phyloP scores from a whole-genome alignment of 2,113 vertebrate species.

The Propithecus coquereli region DNA sequence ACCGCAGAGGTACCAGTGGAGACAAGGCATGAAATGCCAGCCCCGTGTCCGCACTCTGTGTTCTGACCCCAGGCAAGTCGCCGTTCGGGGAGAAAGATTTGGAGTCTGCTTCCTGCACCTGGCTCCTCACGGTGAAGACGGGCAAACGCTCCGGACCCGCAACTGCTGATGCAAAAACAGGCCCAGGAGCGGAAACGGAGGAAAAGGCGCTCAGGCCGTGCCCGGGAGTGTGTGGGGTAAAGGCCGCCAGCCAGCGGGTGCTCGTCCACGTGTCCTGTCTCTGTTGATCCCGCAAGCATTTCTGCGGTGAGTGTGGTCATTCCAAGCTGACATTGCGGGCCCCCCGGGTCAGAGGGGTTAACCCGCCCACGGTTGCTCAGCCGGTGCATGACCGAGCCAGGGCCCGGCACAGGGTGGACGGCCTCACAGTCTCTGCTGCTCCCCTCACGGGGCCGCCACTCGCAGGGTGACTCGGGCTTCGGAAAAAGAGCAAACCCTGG shows the following conservation, averaged over 20 bases:
- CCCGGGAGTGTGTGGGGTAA: too few species aligned
- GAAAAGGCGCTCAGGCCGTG: accelerated
- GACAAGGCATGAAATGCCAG: not conserved
- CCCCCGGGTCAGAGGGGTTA: not conserved
- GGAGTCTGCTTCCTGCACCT: not conserved
- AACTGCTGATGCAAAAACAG: not conserved
- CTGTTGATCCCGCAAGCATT: not conserved
- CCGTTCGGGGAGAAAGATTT: not conserved
- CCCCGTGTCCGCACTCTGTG: not conserved
- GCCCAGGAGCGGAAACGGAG: too few species aligned
- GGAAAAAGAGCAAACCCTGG: not conserved
- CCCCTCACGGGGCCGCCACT: accelerated
- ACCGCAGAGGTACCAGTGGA: not conserved
- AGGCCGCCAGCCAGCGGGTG: not conserved
- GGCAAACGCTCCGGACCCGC: not conserved
- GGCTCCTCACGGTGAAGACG: not conserved
- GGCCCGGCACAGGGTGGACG: not conserved
- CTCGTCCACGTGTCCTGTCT: not conserved
- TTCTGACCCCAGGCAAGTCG: not conserved
- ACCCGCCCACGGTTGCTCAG: not conserved
- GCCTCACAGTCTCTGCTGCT: accelerated
- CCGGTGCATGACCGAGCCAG: not conserved
- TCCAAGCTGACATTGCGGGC: not conserved
- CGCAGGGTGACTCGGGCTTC: not conserved
- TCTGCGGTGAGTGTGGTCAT: not conserved